These are phyloP conservation scores for Mamestra configurata DNA, from an alignment of 1,140 invertebrate species.

Conservation along the genomic window DNA sequence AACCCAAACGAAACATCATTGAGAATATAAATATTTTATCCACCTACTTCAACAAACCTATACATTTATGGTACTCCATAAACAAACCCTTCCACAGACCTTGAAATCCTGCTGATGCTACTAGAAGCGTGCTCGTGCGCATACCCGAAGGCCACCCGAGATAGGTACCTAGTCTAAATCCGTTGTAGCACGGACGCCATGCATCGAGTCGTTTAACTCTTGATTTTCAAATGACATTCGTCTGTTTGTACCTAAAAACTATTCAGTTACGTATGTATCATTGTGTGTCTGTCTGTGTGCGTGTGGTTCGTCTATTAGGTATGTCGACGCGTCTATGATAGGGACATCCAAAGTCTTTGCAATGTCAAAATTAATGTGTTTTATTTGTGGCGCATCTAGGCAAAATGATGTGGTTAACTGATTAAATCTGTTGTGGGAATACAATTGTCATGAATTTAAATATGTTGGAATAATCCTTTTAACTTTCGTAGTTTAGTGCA, in stretches of 20 bases:
- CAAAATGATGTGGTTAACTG: background rate
- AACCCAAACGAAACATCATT: too few relatives aligned
- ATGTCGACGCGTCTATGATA: slow-evolving; percentile 19
- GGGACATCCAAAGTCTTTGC: background rate
- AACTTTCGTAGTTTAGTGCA: too few relatives aligned
- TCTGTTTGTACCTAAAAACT: slow-evolving; percentile 44
- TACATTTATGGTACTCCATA: background rate
- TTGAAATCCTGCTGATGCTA: slow-evolving; percentile 20
- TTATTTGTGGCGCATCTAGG: background rate
- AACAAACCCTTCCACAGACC: background rate
- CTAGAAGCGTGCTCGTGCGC: background rate
- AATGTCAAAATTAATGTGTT: slow-evolving; percentile 12
- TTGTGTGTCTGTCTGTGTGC: background rate
- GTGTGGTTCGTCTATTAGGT: slow-evolving; percentile 29
- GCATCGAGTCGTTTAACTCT: slow-evolving; percentile 52
- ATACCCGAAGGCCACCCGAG: slow-evolving; percentile 20
- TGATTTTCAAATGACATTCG: slow-evolving; percentile 58
- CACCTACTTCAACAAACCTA: too few relatives aligned
- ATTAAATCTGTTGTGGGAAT: background rate
- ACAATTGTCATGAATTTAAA: background rate
- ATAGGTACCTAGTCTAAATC: slow-evolving; percentile 27
- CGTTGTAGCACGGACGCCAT: background rate
- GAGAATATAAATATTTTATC: too few relatives aligned
- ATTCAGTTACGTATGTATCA: slow-evolving; percentile 26
- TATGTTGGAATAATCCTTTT: too few relatives aligned